A percentile compares a stretch with the other conserved stretches of the same genome.
Evolutionary conservation across 2,113 vertebrate species (phyloP).

Genomic region (Spheniscus mendiculus): DNA sequence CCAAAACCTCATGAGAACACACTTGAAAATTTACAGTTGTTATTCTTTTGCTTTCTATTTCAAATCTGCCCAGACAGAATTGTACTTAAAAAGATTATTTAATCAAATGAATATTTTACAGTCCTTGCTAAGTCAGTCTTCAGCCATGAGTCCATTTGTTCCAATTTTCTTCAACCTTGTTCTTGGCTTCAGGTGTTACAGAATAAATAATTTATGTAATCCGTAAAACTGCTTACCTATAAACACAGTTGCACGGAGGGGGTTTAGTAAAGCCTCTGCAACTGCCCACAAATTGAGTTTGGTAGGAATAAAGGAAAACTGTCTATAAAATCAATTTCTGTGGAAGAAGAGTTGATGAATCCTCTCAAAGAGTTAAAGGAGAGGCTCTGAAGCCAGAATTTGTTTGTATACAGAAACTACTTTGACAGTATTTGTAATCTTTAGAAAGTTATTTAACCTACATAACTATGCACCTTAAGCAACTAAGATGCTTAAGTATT

Average conservation of each 20-base stretch:
- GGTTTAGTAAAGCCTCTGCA: background rate
- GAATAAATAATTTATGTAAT: background rate
- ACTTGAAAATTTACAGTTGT: background rate
- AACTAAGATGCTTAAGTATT: background rate
- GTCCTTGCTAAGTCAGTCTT: background rate
- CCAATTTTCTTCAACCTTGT: background rate
- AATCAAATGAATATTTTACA: background rate
- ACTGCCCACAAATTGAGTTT: background rate
- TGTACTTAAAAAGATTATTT: background rate
- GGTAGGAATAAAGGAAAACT: background rate
- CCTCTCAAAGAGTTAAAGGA: background rate
- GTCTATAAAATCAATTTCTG: background rate
- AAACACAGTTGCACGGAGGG: background rate
- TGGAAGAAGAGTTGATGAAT: background rate
- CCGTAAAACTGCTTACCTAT: background rate
- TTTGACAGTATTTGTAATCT: background rate
- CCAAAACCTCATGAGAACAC: background rate
- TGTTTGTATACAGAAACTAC: background rate
- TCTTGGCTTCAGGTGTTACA: background rate
- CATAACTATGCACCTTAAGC: background rate
- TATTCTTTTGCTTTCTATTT: background rate
- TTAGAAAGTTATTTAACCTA: background rate
- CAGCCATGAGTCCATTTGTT: background rate
- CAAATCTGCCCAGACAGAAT: background rate
- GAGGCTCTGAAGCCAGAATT: background rate